Percentiles rank a stretch among this genome's conserved stretches.
Evolutionary conservation across 2,797 vertebrate genomes (phyloP).

Genomic region (Lophius americanus): DNA sequence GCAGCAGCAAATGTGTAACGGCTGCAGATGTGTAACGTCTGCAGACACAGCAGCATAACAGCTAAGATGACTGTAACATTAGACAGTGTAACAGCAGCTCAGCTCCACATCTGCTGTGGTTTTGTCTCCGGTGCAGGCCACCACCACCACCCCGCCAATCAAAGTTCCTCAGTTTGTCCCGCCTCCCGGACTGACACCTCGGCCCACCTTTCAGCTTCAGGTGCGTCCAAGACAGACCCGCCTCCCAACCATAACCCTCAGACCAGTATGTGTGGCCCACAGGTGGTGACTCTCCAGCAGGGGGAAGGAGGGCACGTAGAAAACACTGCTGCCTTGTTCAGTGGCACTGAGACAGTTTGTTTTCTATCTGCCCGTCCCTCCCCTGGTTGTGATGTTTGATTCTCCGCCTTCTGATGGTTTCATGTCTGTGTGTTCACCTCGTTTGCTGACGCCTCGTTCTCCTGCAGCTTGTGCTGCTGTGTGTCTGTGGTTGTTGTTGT

Average conservation of each 20-base stretch:
- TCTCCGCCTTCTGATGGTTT: conserved; percentile 50
- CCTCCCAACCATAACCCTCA: conserved; percentile 67
- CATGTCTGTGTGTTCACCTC: conserved; percentile 48
- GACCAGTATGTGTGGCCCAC: conserved; percentile 71
- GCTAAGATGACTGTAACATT: too few species aligned
- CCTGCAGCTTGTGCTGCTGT: conserved; percentile 76
- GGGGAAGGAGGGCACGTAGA: conserved; percentile 70
- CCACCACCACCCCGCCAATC: conserved; percentile 92
- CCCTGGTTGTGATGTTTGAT: conserved; percentile 66
- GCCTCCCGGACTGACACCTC: conserved; percentile 98
- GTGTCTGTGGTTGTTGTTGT: conserved; percentile 72
- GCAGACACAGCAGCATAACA: background rate
- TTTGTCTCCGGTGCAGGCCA: conserved; percentile 96
- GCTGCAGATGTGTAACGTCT: background rate
- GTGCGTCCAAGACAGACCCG: conserved; percentile 86
- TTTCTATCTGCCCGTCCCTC: conserved; percentile 69
- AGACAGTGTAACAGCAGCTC: conserved; percentile 32
- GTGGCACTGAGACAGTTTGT: conserved; percentile 71
- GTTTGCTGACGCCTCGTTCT: conserved; percentile 60
- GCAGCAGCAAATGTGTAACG: background rate
- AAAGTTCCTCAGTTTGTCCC: conserved; percentile 99
- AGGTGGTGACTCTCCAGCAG: conserved; percentile 72
- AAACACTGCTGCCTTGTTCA: conserved; percentile 71
- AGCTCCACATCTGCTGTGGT: conserved; percentile 76
- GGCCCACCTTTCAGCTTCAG: conserved; percentile 97